Evolutionary conservation across 2,113 vertebrate genomes (phyloP), one percentile per base, ranked within the genome.

Genomic region (Nibea coibor): DNA sequence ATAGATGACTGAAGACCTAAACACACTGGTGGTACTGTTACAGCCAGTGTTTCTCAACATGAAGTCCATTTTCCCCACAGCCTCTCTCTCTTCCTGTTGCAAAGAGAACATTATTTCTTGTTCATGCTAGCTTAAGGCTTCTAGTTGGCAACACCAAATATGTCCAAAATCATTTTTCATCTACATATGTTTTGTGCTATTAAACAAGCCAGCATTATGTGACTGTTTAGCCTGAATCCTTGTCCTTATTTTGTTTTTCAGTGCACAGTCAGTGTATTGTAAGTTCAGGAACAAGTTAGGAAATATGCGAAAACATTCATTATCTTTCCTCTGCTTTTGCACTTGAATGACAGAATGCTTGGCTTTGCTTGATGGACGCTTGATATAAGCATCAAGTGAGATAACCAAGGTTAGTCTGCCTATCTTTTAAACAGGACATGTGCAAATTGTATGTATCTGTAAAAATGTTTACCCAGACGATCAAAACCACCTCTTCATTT

Each of bases 301-400:
- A 43, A 48, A 59, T 28, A 1, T 7, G 15, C 15, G 2, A 22
- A 59, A 67, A 48, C 19, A 22, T 28, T 81, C 42, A 73, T 73
- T 51, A 50, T 58, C 78, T 74, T 57, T 81, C 73, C 43, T 76
- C 73, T 71, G 80, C 51, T 82, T 82, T 82, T 42, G 51, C 0
- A 0, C 67, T 82, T 76, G 58, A 76, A 50, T 57, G 59, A 56
- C 59, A n/a, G 31, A 28, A 57, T 1, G 22, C 10, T 59, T 71
- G 79, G 72, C 79, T 72, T 54, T 56, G 39, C 59, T 31, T 16
- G 22, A 45, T 63, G 62, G 31, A 72, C 74, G 77, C 67, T 72
- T 77, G 81, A 17, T 82, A 53, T 15, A 64, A 66, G 63, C 66
- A 77, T 82, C 16, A 82, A 43, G 17, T 26, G 35, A 42, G 31